Base-by-base conservation (phyloP, 2,888 invertebrate genomes). In the Leptothorax acervorum region DNA sequence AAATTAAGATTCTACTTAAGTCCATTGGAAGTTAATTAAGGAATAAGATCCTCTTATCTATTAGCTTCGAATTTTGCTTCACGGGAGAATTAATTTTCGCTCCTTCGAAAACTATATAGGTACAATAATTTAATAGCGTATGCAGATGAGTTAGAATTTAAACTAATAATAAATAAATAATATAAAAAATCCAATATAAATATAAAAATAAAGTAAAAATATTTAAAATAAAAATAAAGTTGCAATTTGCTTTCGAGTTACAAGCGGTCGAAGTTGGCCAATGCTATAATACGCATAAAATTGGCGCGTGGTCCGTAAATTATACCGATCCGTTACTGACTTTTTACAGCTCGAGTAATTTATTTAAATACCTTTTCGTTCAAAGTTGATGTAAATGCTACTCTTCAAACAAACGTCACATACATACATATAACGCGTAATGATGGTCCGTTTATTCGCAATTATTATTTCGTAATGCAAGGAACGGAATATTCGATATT, bases 1-100 rank as follows among this genome's bases (percentile, higher is more conserved):
- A 78, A 66, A 45, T 78, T 78, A 31, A 68, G 42, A 55, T n/a
- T 45, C 55, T 78, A 53, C 18, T 51, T 42, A 42, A 66, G 53
- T 45, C 1, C 42, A 31, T 15, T 23, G 31, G 9, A 78, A 78
- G 28, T 66, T 68, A 78, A 78, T 78, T 45, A 78, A 66, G 42
- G 12, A 65, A 78, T 78, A 31, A 53, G 55, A 78, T 45, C 42
- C 55, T 75, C 23, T 48, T 55, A 55, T 15, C 12, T 66, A 66
- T 76, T 42, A 55, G n/a, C 0, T 3, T 66, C n/a, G n/a, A 53
- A 53, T 28, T n/a, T 78, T 42, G 28, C 28, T 53, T 39, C 18
- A 5, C 28, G 8, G 28, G 8, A 39, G 11, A n/a, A 66, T 66
- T 53, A 28, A 76, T 76, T 65, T 78, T 78, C 53, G 15, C n/a